These are phyloP conservation scores for Bos indicus DNA, from an alignment of 2,113 vertebrate genomes.

Conservation along the genomic window DNA sequence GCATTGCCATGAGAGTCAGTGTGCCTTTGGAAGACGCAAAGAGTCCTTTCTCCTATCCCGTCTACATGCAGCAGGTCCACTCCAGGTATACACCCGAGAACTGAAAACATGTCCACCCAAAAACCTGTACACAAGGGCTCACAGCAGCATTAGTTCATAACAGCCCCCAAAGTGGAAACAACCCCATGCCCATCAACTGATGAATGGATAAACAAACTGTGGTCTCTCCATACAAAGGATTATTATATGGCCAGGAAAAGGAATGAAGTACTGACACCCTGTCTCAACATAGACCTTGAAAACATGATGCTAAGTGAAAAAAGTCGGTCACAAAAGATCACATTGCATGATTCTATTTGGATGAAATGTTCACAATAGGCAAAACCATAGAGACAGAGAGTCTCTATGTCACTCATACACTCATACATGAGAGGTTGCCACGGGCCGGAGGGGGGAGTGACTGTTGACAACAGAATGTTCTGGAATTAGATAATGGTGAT, in stretches of 20 bases:
- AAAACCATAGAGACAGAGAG: not conserved
- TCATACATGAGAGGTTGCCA: not conserved
- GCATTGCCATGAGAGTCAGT: not conserved
- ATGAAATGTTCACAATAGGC: not conserved
- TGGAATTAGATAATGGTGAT: not conserved
- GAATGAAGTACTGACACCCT: not conserved
- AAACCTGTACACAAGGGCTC: not conserved
- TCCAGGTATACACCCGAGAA: not conserved
- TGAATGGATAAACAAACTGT: not conserved
- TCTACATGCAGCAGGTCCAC: not conserved
- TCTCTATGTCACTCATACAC: not conserved
- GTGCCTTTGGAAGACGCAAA: not conserved
- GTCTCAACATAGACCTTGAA: not conserved
- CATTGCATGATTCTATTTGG: not conserved
- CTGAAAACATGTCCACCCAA: not conserved
- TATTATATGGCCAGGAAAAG: not conserved
- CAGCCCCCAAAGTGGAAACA: not conserved
- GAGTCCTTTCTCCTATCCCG: not conserved
- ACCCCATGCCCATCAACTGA: not conserved
- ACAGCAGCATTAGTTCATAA: not conserved
- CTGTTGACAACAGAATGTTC: not conserved
- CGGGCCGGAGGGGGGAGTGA: not conserved
- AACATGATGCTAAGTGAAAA: not conserved
- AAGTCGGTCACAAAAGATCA: not conserved
- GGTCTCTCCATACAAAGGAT: not conserved